Conservation (phyloP, 2,888 invertebrate genomes). For the Nephrocerus scutellatus region DNA sequence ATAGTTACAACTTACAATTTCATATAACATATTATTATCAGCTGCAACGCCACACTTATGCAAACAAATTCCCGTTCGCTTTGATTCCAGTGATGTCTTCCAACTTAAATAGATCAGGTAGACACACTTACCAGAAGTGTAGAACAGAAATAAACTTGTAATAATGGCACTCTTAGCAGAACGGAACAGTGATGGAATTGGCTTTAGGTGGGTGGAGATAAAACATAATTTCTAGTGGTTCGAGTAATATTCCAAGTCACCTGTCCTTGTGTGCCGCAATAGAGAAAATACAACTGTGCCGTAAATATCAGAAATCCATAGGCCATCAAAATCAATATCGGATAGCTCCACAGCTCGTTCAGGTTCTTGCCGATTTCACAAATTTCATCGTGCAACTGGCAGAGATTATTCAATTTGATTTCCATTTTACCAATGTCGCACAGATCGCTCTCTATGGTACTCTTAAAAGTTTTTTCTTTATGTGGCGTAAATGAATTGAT, state of each 20-base stretch:
- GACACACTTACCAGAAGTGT: conserved; percentile 44
- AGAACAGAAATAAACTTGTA: conserved; percentile 36
- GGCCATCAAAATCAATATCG: conserved; percentile 45
- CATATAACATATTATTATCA: conserved; percentile 44
- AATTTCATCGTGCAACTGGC: conserved; percentile 46
- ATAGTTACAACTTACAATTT: conserved; percentile 34
- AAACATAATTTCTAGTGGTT: background rate
- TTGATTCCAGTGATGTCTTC: conserved; percentile 45
- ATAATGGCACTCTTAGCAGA: conserved; percentile 42
- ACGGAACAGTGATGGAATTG: conserved; percentile 42
- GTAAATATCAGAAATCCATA: conserved; percentile 47
- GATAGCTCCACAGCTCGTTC: conserved; percentile 46
- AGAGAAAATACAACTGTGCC: conserved; percentile 45
- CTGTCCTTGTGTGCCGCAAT: conserved; percentile 43
- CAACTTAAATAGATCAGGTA: conserved; percentile 46
- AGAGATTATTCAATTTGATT: conserved; percentile 42
- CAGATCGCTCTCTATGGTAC: conserved; percentile 39
- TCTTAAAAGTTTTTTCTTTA: no score
- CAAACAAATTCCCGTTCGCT: conserved; percentile 44
- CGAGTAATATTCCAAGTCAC: conserved; percentile 19
- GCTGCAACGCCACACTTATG: conserved; percentile 45
- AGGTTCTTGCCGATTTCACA: conserved; percentile 45
- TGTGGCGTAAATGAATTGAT: no score
- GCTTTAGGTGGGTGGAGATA: conserved; percentile 18
- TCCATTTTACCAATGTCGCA: conserved; percentile 39